These are phyloP conservation scores for Motacilla tschutschensis DNA, from an alignment of 2,113 vertebrate genomes.

Conservation along the genomic window DNA sequence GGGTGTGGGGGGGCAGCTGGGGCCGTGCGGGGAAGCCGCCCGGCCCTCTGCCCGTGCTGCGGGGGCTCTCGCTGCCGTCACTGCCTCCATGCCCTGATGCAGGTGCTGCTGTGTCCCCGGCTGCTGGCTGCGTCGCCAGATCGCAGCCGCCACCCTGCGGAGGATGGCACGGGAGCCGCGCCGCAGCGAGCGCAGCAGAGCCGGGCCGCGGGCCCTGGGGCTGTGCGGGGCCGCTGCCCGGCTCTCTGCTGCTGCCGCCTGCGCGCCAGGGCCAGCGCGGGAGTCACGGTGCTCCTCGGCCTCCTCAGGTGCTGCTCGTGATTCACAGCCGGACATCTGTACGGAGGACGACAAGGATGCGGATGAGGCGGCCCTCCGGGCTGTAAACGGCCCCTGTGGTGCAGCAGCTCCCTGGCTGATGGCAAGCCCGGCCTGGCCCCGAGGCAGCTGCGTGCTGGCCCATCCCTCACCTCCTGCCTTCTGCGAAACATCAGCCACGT, in stretches of 20 bases:
- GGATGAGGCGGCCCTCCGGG: no score
- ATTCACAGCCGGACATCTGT: rapidly evolving
- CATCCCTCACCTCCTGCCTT: not conserved
- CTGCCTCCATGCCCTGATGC: no score
- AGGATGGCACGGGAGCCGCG: no score
- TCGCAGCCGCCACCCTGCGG: no score
- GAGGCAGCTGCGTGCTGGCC: not conserved
- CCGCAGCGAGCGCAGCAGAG: no score
- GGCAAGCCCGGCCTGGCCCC: rapidly evolving
- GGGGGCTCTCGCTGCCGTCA: no score
- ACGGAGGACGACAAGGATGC: no score
- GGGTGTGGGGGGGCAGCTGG: no score
- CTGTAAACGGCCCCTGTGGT: rapidly evolving
- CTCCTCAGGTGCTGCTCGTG: not conserved
- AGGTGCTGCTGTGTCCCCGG: not conserved
- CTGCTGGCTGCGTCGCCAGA: no score
- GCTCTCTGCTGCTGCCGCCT: not conserved
- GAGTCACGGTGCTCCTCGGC: not conserved
- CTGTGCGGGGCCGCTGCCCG: no score
- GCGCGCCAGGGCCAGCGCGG: rapidly evolving
- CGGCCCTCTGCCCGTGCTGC: not conserved
- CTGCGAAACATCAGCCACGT: rapidly evolving
- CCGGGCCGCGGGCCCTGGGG: no score
- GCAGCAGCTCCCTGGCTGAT: not conserved
- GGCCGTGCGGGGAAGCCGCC: no score